Evolutionary conservation across 2,797 vertebrate species (phyloP).

Genomic region (Enoplosus armatus): DNA sequence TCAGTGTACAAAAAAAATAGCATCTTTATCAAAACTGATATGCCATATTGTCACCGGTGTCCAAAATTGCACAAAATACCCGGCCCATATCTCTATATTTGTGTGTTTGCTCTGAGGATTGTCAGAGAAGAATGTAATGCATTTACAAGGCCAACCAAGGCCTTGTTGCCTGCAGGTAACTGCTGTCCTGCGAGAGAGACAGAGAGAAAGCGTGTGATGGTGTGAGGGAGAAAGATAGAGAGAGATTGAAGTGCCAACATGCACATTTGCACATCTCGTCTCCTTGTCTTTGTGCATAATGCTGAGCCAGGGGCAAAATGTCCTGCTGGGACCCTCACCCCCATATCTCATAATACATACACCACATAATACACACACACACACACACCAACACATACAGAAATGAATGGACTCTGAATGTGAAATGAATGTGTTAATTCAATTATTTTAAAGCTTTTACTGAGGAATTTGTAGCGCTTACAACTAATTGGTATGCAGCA

Average conservation of each 20-base stretch:
- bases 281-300: slow-evolving; percentile 40
- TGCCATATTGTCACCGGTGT: neutral
- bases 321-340: slow-evolving; percentile 24
- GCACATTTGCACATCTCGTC: slow-evolving; percentile 49
- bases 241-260: slow-evolving; percentile 51
- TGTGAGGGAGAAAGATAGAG: slow-evolving; percentile 26
- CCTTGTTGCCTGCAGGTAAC: slow-evolving; percentile 53
- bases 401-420: neutral
- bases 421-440: neutral
- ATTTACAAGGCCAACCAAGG: slow-evolving; percentile 54
- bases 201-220: slow-evolving; percentile 30
- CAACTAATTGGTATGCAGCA: neutral
- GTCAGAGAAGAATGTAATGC: slow-evolving; percentile 34
- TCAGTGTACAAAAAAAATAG: neutral
- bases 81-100: slow-evolving; percentile 28
- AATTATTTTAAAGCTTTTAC: slow-evolving; percentile 7
- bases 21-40: neutral
- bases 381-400: slow-evolving; percentile 11
- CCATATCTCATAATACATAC: slow-evolving; percentile 7
- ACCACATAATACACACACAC: slow-evolving; percentile 4
- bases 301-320: slow-evolving; percentile 37
- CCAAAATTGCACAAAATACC: neutral
- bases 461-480: neutral
- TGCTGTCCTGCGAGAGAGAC: slow-evolving; percentile 45
- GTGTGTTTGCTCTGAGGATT: slow-evolving; percentile 49